Evolutionary conservation across 2,888 invertebrate species (phyloP), one percentile per base, ranked within the genome.

Genomic region (Stomorhina lunata): DNA sequence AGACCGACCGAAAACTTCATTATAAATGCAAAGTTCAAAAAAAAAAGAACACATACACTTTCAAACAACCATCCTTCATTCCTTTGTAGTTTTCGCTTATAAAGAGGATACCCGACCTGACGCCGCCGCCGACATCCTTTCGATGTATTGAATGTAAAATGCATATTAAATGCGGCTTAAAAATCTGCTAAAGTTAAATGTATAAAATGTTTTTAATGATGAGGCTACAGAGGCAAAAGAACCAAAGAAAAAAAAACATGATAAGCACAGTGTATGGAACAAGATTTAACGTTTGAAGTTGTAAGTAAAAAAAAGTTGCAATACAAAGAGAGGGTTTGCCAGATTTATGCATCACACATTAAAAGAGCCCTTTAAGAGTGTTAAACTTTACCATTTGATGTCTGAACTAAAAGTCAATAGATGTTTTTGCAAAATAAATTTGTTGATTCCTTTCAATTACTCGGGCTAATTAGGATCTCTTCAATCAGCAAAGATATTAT

Each of bases 131-230:
- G 65, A 55, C 75, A 75, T 65, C 55, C 63, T 55, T 75, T 75
- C 43, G 43, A 17, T 65, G 12, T 43, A 66, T 57, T 59, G 57
- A 77, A 68, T 77, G 29, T 17, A 77, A 68, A 77, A 77, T 76
- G 77, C 72, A 81, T 73, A 78, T 81, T 72, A 81, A 73, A 81
- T 81, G 73, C 77, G 81, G 77, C 68, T 78, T 81, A 63, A 78
- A n/a, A 73, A 81, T 73, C 55, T 81, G 48, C 45, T 55, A 73
- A 81, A 73, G 66, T 40, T 50, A 68, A 77, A 68, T 4, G n/a
- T 10, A 40, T 77, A 77, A 68, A 77, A 68, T 34, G 75, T 59
- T 77, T 77, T 69, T 69, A 68, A 76, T 68, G 59, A 68, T 68
- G 59, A 68, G 34, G 45, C 66, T 40, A 50, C 22, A 45, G 32